Conservation (phyloP, 2,113 vertebrate species). For the Tragelaphus imberbis region DNA sequence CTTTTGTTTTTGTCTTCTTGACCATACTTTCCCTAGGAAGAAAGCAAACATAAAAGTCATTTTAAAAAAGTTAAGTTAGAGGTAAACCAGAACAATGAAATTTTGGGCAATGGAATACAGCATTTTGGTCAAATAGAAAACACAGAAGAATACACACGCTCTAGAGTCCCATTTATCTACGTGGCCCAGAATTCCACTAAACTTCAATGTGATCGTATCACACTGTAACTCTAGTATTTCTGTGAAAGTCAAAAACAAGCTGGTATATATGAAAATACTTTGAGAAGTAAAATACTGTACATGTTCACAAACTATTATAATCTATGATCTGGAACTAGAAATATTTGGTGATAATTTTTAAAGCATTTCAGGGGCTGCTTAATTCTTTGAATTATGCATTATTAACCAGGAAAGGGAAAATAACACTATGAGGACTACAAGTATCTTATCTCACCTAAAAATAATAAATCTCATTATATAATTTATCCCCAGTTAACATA, state of each 20-base stretch:
- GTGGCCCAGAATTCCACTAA: background rate
- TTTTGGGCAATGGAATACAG: background rate
- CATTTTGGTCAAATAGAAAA: slow-evolving; percentile 2
- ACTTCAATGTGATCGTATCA: background rate
- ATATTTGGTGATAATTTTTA: background rate
- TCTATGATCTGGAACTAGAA: background rate
- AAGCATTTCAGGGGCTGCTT: background rate
- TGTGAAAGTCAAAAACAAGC: background rate
- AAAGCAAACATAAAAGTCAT: slow-evolving; percentile 4
- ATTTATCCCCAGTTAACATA: background rate
- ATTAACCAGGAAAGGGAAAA: background rate
- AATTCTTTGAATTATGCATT: background rate
- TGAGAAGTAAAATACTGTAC: background rate
- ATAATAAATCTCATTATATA: background rate
- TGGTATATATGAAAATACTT: background rate
- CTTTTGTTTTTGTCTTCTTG: slow-evolving; percentile 93
- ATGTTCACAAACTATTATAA: background rate
- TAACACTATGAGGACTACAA: background rate
- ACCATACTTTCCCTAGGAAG: slow-evolving; percentile 87
- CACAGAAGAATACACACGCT: background rate
- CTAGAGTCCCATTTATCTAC: background rate
- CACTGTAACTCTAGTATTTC: background rate
- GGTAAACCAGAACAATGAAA: slow-evolving; percentile 1
- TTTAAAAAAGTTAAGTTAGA: background rate
- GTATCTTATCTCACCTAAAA: background rate